A percentile compares a stretch with the other conserved stretches of the same genome.
phyloP scores from a whole-genome alignment of 2,888 invertebrate species.

The Mythimna impura region DNA sequence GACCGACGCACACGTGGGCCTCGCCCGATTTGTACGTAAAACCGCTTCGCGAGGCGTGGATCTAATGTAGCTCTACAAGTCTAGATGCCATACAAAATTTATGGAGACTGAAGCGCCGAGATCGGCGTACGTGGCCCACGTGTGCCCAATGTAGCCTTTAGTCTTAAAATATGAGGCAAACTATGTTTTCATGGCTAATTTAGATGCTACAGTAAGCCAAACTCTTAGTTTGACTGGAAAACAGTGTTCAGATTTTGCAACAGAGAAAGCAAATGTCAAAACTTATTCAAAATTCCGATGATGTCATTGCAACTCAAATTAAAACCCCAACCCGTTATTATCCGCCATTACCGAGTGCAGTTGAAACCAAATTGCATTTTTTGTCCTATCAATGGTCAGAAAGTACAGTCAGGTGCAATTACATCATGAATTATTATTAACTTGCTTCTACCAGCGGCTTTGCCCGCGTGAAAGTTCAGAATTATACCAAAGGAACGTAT shows the following conservation, averaged over 20 bases:
- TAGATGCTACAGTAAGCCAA: neutral
- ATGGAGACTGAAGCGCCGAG: no score
- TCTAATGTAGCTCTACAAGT: no score
- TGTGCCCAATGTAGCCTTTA: no score
- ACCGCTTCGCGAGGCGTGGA: no score
- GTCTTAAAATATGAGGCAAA: no score
- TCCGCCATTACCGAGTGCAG: slow-evolving; percentile 36
- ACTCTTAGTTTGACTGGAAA: neutral
- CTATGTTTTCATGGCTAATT: neutral
- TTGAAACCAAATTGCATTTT: slow-evolving; percentile 46
- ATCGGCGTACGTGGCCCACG: no score
- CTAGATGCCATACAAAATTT: no score
- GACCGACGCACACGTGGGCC: no score
- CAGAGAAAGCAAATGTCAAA: slow-evolving; percentile 39
- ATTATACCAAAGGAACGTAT: no score
- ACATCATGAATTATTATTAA: neutral
- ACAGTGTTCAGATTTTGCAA: slow-evolving; percentile 7
- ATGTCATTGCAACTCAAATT: slow-evolving; percentile 23
- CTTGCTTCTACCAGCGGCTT: neutral
- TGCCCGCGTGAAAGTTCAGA: no score
- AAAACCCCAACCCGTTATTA: slow-evolving; percentile 42
- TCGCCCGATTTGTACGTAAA: no score
- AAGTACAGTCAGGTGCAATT: slow-evolving; percentile 42
- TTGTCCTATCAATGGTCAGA: slow-evolving; percentile 22
- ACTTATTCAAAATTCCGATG: slow-evolving; percentile 35